Percentiles rank a stretch among this genome's conserved stretches.
phyloP scores from a whole-genome alignment of 2,113 vertebrate genomes.

The Diadophis punctatus region DNA sequence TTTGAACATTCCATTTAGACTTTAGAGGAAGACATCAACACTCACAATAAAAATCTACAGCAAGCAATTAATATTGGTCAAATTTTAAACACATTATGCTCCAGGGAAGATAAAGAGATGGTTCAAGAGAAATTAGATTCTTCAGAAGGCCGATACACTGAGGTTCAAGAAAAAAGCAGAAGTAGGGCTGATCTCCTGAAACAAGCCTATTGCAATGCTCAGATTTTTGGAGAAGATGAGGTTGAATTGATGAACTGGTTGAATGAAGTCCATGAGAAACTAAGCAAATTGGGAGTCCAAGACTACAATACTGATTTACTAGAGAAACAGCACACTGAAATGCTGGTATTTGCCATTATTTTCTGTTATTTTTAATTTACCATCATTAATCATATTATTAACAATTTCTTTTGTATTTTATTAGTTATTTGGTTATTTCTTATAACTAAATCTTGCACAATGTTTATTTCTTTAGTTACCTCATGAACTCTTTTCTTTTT shows the following conservation, averaged over 20 bases:
- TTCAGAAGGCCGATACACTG: constrained; percentile 83
- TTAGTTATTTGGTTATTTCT: not conserved
- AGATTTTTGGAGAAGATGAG: constrained; percentile 94
- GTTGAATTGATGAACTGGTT: constrained; percentile 98
- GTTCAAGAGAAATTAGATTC: constrained; percentile 90
- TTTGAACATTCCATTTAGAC: constrained; percentile 73
- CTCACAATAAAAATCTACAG: constrained; percentile 86
- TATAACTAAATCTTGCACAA: constrained; percentile 35
- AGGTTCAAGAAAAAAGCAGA: constrained; percentile 88
- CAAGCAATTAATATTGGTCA: constrained; percentile 90
- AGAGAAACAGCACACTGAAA: constrained; percentile 82
- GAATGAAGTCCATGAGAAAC: constrained; percentile 80
- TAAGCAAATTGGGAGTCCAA: constrained; percentile 81
- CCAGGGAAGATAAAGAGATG: constrained; percentile 91
- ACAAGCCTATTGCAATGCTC: constrained; percentile 91
- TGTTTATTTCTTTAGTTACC: constrained; percentile 39
- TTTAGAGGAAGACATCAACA: constrained; percentile 89
- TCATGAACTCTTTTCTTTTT: constrained; percentile 7
- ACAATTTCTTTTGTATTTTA: constrained; percentile 38
- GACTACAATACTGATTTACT: constrained; percentile 81
- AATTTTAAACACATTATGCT: constrained; percentile 85
- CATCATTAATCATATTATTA: constrained; percentile 10
- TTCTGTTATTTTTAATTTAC: constrained; percentile 61
- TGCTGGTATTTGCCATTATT: constrained; percentile 83
- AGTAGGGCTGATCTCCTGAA: constrained; percentile 86